phyloP scores from a whole-genome alignment of 2,113 vertebrate genomes.

The Phylloscopus trochiloides region DNA sequence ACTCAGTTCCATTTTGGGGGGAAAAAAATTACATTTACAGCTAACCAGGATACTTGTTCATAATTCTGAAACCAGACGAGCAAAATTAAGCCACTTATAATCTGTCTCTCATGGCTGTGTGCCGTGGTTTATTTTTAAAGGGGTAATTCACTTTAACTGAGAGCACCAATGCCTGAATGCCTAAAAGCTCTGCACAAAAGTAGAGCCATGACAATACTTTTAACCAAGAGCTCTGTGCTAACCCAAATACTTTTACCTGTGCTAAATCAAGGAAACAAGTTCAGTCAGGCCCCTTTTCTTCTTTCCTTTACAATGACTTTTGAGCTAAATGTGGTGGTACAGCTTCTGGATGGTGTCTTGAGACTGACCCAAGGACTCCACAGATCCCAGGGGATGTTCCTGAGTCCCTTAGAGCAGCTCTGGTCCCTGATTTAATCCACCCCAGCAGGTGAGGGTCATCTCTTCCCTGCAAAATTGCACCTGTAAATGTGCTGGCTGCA shows the following conservation, averaged over 20 bases:
- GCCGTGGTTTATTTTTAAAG: neutral
- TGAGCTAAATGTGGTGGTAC: neutral
- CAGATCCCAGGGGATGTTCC: rapidly evolving
- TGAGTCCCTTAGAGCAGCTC: neutral
- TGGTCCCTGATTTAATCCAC: neutral
- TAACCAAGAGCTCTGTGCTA: neutral
- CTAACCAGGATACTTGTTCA: neutral
- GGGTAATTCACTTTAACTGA: neutral
- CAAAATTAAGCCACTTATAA: neutral
- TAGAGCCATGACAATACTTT: neutral
- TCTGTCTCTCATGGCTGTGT: neutral
- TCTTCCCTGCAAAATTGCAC: neutral
- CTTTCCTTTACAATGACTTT: neutral
- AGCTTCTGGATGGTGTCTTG: neutral
- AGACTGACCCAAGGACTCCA: neutral
- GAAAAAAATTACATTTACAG: neutral
- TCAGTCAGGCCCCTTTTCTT: neutral
- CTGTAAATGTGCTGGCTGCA: neutral
- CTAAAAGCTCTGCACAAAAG: neutral
- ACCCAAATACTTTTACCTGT: neutral
- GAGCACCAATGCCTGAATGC: neutral
- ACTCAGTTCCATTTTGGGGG: no score
- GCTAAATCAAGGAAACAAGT: neutral
- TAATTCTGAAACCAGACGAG: neutral
- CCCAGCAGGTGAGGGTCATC: neutral